Conservation (phyloP, 2,797 vertebrate species). For the Tokudaia muenninki region DNA sequence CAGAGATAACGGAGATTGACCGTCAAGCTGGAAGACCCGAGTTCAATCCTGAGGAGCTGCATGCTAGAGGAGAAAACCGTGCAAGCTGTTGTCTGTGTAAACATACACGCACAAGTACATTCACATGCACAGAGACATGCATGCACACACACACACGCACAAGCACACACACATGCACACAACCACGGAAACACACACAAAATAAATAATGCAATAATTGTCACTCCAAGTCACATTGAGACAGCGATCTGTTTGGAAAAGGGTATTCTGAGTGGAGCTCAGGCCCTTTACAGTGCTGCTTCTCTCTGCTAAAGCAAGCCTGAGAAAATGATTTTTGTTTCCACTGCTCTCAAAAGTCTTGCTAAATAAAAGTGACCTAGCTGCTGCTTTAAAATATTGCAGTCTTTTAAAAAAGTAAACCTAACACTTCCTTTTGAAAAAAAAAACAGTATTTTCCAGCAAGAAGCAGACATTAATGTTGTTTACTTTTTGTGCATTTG, state of each 20-base stretch:
- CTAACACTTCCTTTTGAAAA: conserved; percentile 37
- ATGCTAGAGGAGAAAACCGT: neutral
- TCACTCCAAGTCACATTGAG: neutral
- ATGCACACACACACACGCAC: neutral
- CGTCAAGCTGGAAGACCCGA: neutral
- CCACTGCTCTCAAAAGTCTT: conserved; percentile 62
- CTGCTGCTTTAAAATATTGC: conserved; percentile 46
- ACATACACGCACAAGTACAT: neutral
- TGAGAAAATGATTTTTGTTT: conserved; percentile 54
- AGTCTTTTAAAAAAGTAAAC: conserved; percentile 31
- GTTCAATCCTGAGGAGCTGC: neutral
- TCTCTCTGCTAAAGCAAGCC: conserved; percentile 37
- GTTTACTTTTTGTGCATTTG: conserved; percentile 63
- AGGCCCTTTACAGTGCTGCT: neutral
- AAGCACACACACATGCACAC: too few relatives aligned
- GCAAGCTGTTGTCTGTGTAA: neutral
- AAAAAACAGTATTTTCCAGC: conserved; percentile 45
- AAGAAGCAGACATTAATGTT: conserved; percentile 21
- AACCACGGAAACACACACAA: neutral
- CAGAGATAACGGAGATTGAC: too few relatives aligned
- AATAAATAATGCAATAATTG: neutral
- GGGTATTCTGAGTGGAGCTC: neutral
- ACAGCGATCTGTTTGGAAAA: neutral
- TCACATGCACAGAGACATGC: neutral
- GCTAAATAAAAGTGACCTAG: conserved; percentile 53